Base-by-base conservation (phyloP, 2,113 vertebrate species). In the Crotalus horridus region DNA sequence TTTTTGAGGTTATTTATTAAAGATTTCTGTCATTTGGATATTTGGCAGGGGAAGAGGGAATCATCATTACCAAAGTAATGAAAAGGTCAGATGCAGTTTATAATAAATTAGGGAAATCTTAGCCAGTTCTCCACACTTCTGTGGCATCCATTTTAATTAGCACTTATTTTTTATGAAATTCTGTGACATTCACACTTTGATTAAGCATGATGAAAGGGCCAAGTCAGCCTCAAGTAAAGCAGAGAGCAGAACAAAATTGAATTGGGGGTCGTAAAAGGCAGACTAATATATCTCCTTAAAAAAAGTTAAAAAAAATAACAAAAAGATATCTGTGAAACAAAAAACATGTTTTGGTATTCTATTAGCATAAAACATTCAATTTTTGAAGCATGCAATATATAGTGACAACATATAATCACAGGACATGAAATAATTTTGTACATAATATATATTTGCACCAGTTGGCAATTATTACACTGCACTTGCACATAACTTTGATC, bases 11-110 rank as follows among this genome's bases (percentile, higher is more conserved):
- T 26, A 85, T 46, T 39, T 56, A 43, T 89, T 51, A 92, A 33
- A 91, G 74, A 46, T 43, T 58, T n/a, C 46, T 87, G n/a, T 88
- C 15, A 92, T n/a, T 58, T 89, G 1, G 2, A 10, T 90, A 0
- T 26, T 94, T 59, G 85, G 13, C 64, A 69, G 53, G 92, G 94
- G 3, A n/a, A 89, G 93, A 3, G 29, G 86, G 95, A 95, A 95
- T 94, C 51, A 96, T 96, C 95, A 95, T 91, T 85, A 90, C 86
- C 0, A 93, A 96, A 97, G 94, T 94, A 96, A 95, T 55, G n/a
- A 90, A 94, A 96, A 96, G 87, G 87, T 96, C 96, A 96, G 91
- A 89, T 86, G 46, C 0, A 24, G 86, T 85, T 94, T 94, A 87
- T 89, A 96, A 74, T 89, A 94, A 92, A 88, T 94, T 94, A 92